phyloP scores from a whole-genome alignment of 2,113 vertebrate species.

The Rhinolophus sinicus region DNA sequence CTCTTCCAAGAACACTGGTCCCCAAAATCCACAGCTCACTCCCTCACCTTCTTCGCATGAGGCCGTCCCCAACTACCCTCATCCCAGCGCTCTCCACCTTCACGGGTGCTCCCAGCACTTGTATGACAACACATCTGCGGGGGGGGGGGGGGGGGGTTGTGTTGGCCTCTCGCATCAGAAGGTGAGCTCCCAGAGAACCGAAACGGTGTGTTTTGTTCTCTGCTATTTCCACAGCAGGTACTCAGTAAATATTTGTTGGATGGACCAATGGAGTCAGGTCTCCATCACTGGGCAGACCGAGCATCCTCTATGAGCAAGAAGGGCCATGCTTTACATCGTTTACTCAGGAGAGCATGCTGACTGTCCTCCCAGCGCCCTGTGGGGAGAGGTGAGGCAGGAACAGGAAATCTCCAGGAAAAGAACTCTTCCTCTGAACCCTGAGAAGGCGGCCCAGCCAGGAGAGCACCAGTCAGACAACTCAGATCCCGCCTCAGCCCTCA shows the following conservation, averaged over 20 bases:
- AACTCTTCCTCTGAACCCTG: background rate
- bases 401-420: background rate
- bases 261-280: background rate
- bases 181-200: background rate
- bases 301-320: background rate
- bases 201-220: background rate
- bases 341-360: background rate
- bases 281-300: rapidly evolving
- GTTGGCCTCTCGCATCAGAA: background rate
- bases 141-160: rapidly evolving
- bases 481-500: background rate
- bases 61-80: background rate
- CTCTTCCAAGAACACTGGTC: background rate
- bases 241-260: background rate
- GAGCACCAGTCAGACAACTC: background rate
- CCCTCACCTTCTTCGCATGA: background rate
- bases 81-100: rapidly evolving
- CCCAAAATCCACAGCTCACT: background rate
- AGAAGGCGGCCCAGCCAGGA: background rate
- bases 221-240: background rate
- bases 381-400: background rate
- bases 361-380: background rate
- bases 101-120: background rate
- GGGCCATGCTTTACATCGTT: background rate
- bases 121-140: background rate